These are phyloP conservation scores for Salarias fasciatus DNA, from an alignment of 2,797 vertebrate genomes.

Conservation along the genomic window DNA sequence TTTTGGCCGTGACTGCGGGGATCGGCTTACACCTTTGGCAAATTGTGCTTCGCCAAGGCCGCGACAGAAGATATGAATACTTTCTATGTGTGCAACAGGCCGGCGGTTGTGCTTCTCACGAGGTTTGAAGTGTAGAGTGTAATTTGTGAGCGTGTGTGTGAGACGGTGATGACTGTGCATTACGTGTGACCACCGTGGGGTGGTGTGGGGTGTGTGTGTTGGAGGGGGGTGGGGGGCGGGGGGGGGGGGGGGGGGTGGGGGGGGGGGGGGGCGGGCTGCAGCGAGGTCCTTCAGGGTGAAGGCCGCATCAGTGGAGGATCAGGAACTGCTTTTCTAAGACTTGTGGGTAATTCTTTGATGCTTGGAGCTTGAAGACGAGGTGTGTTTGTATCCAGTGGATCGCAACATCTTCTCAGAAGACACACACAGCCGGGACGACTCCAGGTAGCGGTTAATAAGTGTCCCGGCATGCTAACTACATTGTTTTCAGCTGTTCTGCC, in stretches of 20 bases:
- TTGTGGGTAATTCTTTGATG: constrained; percentile 14
- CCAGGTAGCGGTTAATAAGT: too few relatives aligned
- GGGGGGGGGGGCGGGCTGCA: constrained; percentile 17
- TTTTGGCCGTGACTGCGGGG: constrained; percentile 65
- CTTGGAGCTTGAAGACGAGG: neutral
- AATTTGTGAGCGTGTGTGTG: constrained; percentile 46
- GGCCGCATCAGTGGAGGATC: constrained; percentile 26
- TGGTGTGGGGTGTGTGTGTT: too few relatives aligned
- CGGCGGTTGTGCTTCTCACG: constrained; percentile 45
- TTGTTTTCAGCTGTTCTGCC: too few relatives aligned
- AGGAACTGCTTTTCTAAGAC: constrained; percentile 31
- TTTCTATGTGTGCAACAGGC: constrained; percentile 66
- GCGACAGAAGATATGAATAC: constrained; percentile 63
- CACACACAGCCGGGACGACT: too few relatives aligned
- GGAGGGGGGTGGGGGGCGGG: too few relatives aligned
- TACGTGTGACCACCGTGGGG: constrained; percentile 11
- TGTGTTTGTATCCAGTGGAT: neutral
- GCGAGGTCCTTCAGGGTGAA: constrained; percentile 33
- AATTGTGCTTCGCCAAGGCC: constrained; percentile 68
- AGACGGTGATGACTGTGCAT: constrained; percentile 26
- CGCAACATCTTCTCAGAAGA: too few relatives aligned
- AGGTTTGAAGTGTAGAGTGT: constrained; percentile 49
- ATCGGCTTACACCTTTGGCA: constrained; percentile 66
- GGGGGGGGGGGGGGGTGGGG: constrained; percentile 5
- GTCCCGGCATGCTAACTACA: too few relatives aligned